Percentiles rank a stretch among this genome's conserved stretches.
phyloP scores from a whole-genome alignment of 2,888 invertebrate species.

The Chorisops tibialis region DNA sequence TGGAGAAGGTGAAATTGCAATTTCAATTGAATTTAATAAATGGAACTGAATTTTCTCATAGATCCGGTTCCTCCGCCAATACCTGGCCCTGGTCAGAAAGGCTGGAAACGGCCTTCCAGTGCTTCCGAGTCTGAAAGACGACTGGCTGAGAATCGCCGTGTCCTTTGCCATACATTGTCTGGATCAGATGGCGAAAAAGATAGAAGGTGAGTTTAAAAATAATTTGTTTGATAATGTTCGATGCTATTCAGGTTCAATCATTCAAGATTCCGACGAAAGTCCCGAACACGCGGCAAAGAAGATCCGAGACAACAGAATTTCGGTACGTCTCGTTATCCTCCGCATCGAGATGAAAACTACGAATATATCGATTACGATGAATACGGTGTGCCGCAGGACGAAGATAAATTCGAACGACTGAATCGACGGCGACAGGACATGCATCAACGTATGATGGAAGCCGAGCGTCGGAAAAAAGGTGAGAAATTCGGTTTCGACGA shows the following conservation, averaged over 20 bases:
- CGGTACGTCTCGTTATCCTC: constrained; percentile 34
- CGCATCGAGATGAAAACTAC: constrained; percentile 42
- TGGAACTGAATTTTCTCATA: background rate
- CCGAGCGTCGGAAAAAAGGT: constrained; percentile 40
- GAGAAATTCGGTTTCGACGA: constrained; percentile 36
- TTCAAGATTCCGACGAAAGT: constrained; percentile 51
- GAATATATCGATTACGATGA: constrained; percentile 44
- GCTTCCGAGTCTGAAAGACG: constrained; percentile 57
- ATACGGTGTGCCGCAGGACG: constrained; percentile 43
- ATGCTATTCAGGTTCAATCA: background rate
- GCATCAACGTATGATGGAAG: constrained; percentile 50
- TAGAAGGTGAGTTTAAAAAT: constrained; percentile 46
- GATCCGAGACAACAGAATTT: constrained; percentile 40
- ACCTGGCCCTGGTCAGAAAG: constrained; percentile 44
- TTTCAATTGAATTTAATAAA: background rate
- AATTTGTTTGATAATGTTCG: background rate
- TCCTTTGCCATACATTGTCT: constrained; percentile 47
- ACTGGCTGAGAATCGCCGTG: constrained; percentile 45
- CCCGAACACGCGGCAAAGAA: constrained; percentile 53
- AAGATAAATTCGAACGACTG: constrained; percentile 50
- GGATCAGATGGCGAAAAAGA: constrained; percentile 59
- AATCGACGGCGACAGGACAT: constrained; percentile 50
- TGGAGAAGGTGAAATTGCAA: constrained; percentile 45
- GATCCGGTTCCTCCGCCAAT: constrained; percentile 34
- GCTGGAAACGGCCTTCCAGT: constrained; percentile 59